Base-by-base conservation (phyloP, 2,797 vertebrate species). In the Karalla daura region DNA sequence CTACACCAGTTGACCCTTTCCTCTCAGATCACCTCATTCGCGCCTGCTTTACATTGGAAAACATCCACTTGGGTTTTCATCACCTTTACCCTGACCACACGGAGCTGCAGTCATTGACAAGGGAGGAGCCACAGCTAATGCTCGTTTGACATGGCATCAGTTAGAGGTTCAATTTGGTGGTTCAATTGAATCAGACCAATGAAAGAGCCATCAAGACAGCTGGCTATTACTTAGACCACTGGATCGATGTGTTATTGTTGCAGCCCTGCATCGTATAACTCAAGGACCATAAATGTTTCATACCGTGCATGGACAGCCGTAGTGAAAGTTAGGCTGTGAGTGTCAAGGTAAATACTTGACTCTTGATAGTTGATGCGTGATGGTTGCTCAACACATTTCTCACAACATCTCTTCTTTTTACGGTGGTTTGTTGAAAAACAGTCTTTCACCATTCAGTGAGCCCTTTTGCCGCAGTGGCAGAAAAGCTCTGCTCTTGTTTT, bases 401-500 rank as follows among this genome's bases (percentile, higher is more conserved):
- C 11, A 30, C 21, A 55, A 36, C 39, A 28, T 52, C 0, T 7
- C 44, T 50, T 41, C 1, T 39, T 40, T 32, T 58, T 51, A 12
- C 8, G 8, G n/a, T 11, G 8, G 40, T 65, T 49, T 24, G 9
- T 40, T 35, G n/a, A 39, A 10, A 1, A 23, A 21, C 32, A 43
- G 5, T 25, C 15, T 27, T 11, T 20, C 12, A 1, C 3, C 11
- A 18, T 40, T 61, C 20, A 33, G 0, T 20, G 3, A 50, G 18
- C 5, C 15, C 30, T 7, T 52, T 40, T 45, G 20, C 35, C 25
- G 17, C 5, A 24, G 28, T 53, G 59, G 14, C 25, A 23, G 41
- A 66, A 75, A 30, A 54, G 44, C 12, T 15, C n/a, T n/a, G n/a
- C n/a, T 13, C 7, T n/a, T 33, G 40, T 11, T 35, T 43, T 55